Evolutionary conservation across 1,140 invertebrate species (phyloP), one percentile per base, ranked within the genome.

Genomic region (Neelides sp.): DNA sequence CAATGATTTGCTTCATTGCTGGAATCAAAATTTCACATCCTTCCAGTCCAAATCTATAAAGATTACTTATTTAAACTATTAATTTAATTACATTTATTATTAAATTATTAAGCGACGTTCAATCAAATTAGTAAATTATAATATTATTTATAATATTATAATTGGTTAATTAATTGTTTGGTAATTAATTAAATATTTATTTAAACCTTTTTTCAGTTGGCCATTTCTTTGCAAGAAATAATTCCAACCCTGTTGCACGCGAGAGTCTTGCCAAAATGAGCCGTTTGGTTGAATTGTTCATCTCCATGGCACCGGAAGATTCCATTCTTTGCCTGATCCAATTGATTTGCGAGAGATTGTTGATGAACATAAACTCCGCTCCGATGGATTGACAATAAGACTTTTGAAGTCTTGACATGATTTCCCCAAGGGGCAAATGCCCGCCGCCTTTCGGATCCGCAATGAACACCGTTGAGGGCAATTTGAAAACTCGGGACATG

Each of bases 361-460:
- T 98, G 62, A 99, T 96, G 69, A 97, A 98, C 94, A 98, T 98
- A 66, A 95, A 99, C 68, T 99, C 96, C 1, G 96, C 87, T 32
- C 96, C 96, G 63, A 91, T 90, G 64, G 87, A 85, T 50, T 85
- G 78, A 62, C 87, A 92, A 61, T 90, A 90, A 1, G 85, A 78
- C 59, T 80, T 76, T 72, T 98, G 92, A 35, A 99, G 68, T 53
- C 95, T 77, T 40, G 80, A 78, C 36, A 98, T 71, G 61, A 99
- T 99, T 68, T 98, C 94, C 59, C 85, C 76, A 1, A 99, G 70
- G 0, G 92, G 80, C 58, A 99, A 71, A 17, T 83, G 78, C 63
- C 84, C 88, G 52, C 93, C 83, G 65, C 85, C 84, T 65, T 85
- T 84, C 27, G n/a, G n/a, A 32, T 93, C 95, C 19, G 91, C 92